Evolutionary conservation across 2,888 invertebrate species (phyloP).

Genomic region (Bellardia pandia): DNA sequence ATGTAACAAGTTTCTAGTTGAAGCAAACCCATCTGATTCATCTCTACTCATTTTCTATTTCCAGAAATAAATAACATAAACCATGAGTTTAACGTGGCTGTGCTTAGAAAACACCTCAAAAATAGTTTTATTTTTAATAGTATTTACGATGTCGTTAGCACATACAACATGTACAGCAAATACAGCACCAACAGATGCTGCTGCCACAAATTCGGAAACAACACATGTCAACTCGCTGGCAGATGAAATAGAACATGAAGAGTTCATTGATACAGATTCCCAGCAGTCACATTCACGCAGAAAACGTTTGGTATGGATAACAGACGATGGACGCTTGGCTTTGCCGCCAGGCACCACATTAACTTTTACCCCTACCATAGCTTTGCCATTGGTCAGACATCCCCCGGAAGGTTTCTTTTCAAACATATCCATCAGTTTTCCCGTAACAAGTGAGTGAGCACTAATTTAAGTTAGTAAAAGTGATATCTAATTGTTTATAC

Average conservation of each 20-base stretch:
- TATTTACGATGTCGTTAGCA: constrained; percentile 64
- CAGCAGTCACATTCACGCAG: constrained; percentile 88
- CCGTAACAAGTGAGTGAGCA: constrained; percentile 90
- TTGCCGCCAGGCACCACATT: constrained; percentile 93
- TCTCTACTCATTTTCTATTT: constrained; percentile 20
- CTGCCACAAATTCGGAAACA: constrained; percentile 41
- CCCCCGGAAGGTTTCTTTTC: constrained; percentile 94
- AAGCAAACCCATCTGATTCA: constrained; percentile 4
- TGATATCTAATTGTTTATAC: not conserved
- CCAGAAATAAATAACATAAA: constrained; percentile 55
- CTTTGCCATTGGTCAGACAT: constrained; percentile 92
- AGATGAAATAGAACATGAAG: constrained; percentile 74
- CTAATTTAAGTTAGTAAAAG: not conserved
- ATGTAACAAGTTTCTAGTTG: not conserved
- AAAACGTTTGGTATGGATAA: constrained; percentile 93
- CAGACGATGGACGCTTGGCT: constrained; percentile 92
- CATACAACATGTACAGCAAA: constrained; percentile 46
- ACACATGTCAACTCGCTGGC: constrained; percentile 72
- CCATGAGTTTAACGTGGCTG: constrained; percentile 72
- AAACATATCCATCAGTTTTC: constrained; percentile 92
- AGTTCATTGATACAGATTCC: constrained; percentile 75
- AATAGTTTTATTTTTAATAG: constrained; percentile 71
- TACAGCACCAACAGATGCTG: constrained; percentile 38
- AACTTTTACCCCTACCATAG: constrained; percentile 91
- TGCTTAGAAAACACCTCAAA: constrained; percentile 73